Percentiles rank a stretch among this genome's conserved stretches.
Conservation (phyloP, 1,140 invertebrate species). For the Zaprionus inermis region DNA sequence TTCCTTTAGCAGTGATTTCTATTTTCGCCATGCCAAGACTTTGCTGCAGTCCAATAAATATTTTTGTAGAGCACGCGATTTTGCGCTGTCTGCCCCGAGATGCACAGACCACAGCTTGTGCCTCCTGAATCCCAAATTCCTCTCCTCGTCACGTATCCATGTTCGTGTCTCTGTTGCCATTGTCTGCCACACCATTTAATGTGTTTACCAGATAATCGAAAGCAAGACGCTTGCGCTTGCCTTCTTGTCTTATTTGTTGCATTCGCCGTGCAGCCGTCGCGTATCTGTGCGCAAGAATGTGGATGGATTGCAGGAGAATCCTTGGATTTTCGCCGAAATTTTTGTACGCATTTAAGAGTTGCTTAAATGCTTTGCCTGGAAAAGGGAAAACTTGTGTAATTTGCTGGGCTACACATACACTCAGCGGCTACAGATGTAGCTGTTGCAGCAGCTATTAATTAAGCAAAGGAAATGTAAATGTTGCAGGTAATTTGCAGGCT, state of each 20-base stretch:
- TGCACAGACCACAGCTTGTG: not conserved
- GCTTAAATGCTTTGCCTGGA: not conserved
- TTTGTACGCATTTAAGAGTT: constrained; percentile 1
- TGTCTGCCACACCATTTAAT: constrained; percentile 79
- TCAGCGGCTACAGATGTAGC: too few relatives aligned
- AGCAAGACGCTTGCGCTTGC: constrained; percentile 59
- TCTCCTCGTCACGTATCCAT: not conserved
- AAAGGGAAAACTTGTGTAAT: not conserved
- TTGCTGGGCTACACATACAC: not conserved
- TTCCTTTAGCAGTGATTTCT: constrained; percentile 65
- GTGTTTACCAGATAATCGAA: constrained; percentile 80
- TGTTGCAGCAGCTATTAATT: constrained; percentile 50
- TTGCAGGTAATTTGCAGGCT: constrained; percentile 52
- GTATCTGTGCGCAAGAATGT: not conserved
- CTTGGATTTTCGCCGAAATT: not conserved
- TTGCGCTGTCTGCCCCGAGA: constrained; percentile 31
- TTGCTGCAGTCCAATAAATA: constrained; percentile 71
- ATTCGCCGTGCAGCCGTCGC: constrained; percentile 31
- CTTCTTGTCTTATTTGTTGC: constrained; percentile 66
- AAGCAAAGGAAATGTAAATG: constrained; percentile 70
- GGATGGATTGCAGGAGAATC: not conserved
- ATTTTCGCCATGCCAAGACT: constrained; percentile 69
- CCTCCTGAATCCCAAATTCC: too few relatives aligned
- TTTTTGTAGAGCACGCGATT: constrained; percentile 68
- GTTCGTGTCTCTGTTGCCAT: constrained; percentile 43